These are phyloP conservation scores for Hippocampus barbouri DNA, from an alignment of 2,113 vertebrate genomes.

Conservation along the genomic window DNA sequence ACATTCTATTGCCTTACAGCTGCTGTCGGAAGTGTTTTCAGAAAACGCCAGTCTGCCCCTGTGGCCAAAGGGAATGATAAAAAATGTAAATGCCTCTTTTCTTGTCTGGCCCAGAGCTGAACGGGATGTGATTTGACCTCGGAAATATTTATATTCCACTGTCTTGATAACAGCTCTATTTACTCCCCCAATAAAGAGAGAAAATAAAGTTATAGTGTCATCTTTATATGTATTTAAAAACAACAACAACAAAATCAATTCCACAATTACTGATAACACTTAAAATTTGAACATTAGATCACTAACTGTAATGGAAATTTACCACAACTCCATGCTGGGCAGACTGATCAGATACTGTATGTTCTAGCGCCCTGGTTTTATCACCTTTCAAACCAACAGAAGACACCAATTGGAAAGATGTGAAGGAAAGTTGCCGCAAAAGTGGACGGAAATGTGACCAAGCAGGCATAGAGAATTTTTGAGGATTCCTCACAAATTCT, in stretches of 20 bases:
- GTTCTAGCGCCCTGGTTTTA: too few species aligned
- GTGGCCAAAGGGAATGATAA: constrained; percentile 58
- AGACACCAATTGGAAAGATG: too few species aligned
- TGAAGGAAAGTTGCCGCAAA: too few species aligned
- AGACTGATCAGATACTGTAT: neutral
- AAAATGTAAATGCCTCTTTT: constrained; percentile 61
- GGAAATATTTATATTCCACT: constrained; percentile 44
- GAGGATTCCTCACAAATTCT: too few species aligned
- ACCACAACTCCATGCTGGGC: too few species aligned
- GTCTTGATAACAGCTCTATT: neutral
- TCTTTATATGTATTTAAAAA: neutral
- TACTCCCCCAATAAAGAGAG: neutral
- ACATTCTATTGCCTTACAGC: constrained; percentile 16
- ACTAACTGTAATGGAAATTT: neutral
- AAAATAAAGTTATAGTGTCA: neutral
- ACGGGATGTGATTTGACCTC: constrained; percentile 36
- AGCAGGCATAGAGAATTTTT: too few species aligned
- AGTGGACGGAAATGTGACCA: too few species aligned
- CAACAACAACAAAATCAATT: neutral
- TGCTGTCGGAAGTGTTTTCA: constrained; percentile 41
- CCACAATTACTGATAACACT: neutral
- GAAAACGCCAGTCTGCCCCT: constrained; percentile 36
- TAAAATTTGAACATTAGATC: neutral
- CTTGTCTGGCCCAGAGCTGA: constrained; percentile 21
- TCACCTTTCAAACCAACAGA: too few species aligned